Evolutionary conservation across 2,113 vertebrate genomes (phyloP).

Genomic region (Neomonachus schauinslandi): DNA sequence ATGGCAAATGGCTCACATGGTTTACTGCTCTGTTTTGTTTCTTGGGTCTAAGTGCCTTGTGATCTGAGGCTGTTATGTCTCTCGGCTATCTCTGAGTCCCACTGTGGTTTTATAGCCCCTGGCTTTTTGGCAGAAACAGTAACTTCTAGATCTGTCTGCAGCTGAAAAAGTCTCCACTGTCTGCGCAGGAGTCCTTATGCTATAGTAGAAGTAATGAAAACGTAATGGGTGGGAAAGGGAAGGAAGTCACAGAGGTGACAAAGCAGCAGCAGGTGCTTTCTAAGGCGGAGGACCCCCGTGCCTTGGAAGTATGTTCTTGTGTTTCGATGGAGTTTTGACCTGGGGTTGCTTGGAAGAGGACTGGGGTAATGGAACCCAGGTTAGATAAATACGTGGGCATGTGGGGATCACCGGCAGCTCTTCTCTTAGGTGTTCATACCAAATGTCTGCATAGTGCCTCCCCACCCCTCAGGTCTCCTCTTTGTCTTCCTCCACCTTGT

Average conservation of each 20-base stretch:
- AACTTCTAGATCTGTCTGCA: slow-evolving; percentile 35
- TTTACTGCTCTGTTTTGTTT: background rate
- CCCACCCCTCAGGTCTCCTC: background rate
- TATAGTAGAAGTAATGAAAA: background rate
- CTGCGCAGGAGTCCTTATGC: background rate
- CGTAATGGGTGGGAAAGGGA: background rate
- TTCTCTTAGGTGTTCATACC: background rate
- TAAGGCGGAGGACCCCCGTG: rapidly evolving
- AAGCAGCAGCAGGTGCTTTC: background rate
- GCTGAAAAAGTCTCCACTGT: background rate
- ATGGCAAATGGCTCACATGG: background rate
- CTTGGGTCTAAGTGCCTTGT: slow-evolving; percentile 2
- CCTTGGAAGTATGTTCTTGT: background rate
- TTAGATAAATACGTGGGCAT: background rate
- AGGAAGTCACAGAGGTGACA: background rate
- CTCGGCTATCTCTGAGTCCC: background rate
- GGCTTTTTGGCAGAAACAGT: background rate
- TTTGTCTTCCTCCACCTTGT: too few species aligned
- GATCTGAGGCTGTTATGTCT: slow-evolving; percentile 13
- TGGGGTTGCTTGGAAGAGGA: background rate
- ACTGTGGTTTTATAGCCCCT: background rate
- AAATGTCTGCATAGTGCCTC: background rate
- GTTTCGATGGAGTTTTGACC: background rate
- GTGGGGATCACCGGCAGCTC: background rate
- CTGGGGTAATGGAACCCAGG: background rate